phyloP scores from a whole-genome alignment of 1,140 invertebrate species.

The Plutomurus gul region DNA sequence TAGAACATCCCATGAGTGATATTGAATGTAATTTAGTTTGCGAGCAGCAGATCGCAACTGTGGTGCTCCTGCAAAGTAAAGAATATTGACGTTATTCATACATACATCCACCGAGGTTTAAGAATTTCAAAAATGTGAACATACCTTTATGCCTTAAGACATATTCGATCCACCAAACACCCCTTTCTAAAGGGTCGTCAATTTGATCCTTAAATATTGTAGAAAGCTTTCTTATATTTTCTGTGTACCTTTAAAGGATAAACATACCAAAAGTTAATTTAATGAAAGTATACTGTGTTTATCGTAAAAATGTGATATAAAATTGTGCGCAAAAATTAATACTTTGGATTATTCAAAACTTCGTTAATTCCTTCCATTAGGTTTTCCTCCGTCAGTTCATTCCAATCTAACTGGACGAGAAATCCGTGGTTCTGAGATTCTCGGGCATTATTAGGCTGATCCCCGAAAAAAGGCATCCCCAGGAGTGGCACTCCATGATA shows the following conservation, averaged over 20 bases:
- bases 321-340: not conserved
- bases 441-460: slow-evolving; percentile 59
- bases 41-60: slow-evolving; percentile 58
- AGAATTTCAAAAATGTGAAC: not conserved
- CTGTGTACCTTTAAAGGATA: slow-evolving; percentile 60
- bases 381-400: slow-evolving; percentile 55
- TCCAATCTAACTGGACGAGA: slow-evolving; percentile 48
- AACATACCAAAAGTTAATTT: too few relatives aligned
- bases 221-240: slow-evolving; percentile 62
- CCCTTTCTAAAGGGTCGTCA: slow-evolving; percentile 53
- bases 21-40: slow-evolving; percentile 53
- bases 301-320: too few relatives aligned
- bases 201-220: slow-evolving; percentile 60
- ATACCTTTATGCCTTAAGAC: slow-evolving; percentile 54
- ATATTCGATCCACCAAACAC: slow-evolving; percentile 57
- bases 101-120: not conserved
- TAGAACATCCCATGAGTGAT: slow-evolving; percentile 15
- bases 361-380: not conserved
- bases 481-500: slow-evolving; percentile 33
- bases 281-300: too few relatives aligned
- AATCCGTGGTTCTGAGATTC: slow-evolving; percentile 44
- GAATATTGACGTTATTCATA: too few relatives aligned
- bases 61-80: slow-evolving; percentile 44
- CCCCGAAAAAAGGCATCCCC: slow-evolving; percentile 60
- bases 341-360: not conserved